Evolutionary conservation across 2,888 invertebrate species (phyloP).

Genomic region (Lithophane ornitopus): DNA sequence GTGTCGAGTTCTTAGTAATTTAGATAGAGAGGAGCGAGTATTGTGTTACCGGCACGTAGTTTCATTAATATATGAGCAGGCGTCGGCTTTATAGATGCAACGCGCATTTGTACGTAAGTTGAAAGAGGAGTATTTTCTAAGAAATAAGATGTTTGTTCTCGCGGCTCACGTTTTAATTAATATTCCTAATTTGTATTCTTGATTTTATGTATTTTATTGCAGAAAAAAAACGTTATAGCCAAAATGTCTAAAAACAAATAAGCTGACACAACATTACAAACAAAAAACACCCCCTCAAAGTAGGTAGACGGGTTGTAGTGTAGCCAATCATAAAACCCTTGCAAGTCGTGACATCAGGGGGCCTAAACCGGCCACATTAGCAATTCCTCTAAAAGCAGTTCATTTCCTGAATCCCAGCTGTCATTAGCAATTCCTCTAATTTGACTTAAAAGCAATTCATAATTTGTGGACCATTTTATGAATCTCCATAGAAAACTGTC

Average conservation of each 20-base stretch:
- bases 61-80: conserved; percentile 42
- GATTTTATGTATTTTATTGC: neutral
- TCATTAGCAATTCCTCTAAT: no score
- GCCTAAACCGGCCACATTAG: no score
- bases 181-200: neutral
- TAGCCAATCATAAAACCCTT: neutral
- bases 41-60: conserved; percentile 40
- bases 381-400: no score
- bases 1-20: conserved; percentile 47
- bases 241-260: neutral
- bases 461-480: no score
- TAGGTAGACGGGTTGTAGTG: neutral
- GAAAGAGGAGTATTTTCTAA: conserved; percentile 8
- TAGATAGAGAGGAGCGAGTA: conserved; percentile 25
- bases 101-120: conserved; percentile 2
- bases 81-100: conserved; percentile 16
- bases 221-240: neutral
- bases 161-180: neutral
- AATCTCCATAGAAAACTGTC: no score
- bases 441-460: no score
- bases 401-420: no score
- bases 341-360: no score
- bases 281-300: neutral
- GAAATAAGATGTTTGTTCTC: neutral
- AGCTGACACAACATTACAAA: neutral